Percentiles rank a stretch among this genome's conserved stretches.
These are phyloP conservation scores for Gobio gobio DNA, from an alignment of 2,113 vertebrate genomes.

Conservation along the genomic window DNA sequence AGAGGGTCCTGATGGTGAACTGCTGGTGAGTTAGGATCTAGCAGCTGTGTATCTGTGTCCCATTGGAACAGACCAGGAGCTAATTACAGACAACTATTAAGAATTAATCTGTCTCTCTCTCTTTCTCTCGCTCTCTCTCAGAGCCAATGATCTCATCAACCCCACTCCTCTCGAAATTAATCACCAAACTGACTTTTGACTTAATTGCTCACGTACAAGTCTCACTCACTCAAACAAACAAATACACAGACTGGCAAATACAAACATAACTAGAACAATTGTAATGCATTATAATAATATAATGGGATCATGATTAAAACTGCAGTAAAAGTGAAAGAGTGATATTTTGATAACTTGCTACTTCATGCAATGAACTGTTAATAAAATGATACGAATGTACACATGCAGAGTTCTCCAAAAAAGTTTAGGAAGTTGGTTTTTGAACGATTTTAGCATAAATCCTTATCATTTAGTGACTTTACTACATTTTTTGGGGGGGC, in stretches of 20 bases:
- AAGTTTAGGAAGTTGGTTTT: background rate
- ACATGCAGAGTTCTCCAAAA: background rate
- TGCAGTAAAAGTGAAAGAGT: background rate
- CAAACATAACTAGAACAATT: background rate
- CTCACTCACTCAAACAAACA: background rate
- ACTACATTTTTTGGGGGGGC: background rate
- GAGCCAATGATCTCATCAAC: conserved; percentile 10
- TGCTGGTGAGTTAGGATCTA: conserved; percentile 15
- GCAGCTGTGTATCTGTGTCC: conserved; percentile 41
- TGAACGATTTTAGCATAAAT: conserved; percentile 2
- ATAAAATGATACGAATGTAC: background rate
- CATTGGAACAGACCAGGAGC: conserved; percentile 9
- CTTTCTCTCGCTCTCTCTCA: conserved; percentile 5
- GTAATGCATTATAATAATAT: background rate
- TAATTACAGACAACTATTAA: conserved; percentile 48
- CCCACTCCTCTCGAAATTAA: conserved; percentile 33
- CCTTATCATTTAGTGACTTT: background rate
- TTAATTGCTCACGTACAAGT: background rate
- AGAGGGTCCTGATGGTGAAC: conserved; percentile 29
- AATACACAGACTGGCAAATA: background rate
- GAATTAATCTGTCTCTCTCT: conserved; percentile 22
- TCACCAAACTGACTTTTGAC: conserved; percentile 33
- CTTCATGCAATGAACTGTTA: background rate
- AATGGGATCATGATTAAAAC: background rate
- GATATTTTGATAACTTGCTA: background rate